Conservation (phyloP, 2,888 invertebrate species). For the Stegophylla sp. region DNA sequence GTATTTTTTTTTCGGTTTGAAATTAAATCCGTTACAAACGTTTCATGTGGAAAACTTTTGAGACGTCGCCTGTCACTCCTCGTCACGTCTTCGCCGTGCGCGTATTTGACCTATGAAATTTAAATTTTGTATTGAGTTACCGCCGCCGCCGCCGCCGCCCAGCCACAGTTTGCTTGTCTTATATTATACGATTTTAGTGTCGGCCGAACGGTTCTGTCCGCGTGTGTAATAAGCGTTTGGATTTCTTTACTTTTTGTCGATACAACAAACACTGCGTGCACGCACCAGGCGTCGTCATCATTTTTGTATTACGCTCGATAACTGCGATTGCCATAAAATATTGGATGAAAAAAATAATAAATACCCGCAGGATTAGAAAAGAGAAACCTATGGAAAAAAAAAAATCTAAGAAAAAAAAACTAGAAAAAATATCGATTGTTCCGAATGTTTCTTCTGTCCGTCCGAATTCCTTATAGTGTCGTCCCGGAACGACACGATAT, state of each 20-base stretch:
- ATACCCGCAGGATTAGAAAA: no score
- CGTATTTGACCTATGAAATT: conserved; percentile 20
- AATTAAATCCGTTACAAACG: conserved; percentile 53
- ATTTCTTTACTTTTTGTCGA: conserved; percentile 8
- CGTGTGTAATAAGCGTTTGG: conserved; percentile 14
- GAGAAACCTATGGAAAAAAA: neutral
- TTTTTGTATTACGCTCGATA: neutral
- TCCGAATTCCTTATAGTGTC: conserved; percentile 27
- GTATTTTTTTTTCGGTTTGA: conserved; percentile 39
- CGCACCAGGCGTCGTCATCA: no score
- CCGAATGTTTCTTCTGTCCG: conserved; percentile 8
- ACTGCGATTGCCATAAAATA: neutral
- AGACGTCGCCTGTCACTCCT: conserved; percentile 54
- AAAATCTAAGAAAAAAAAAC: neutral
- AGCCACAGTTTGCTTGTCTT: conserved; percentile 3
- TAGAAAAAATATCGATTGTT: neutral
- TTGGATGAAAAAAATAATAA: neutral
- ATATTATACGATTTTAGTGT: conserved; percentile 40
- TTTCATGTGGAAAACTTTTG: conserved; percentile 52
- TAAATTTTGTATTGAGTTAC: conserved; percentile 53
- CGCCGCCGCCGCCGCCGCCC: neutral
- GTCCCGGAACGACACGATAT: neutral
- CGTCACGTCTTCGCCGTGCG: conserved; percentile 42
- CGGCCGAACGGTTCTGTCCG: conserved; percentile 17
- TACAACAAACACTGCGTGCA: no score